phyloP scores from a whole-genome alignment of 2,888 invertebrate species.

The Lysandra coridon region DNA sequence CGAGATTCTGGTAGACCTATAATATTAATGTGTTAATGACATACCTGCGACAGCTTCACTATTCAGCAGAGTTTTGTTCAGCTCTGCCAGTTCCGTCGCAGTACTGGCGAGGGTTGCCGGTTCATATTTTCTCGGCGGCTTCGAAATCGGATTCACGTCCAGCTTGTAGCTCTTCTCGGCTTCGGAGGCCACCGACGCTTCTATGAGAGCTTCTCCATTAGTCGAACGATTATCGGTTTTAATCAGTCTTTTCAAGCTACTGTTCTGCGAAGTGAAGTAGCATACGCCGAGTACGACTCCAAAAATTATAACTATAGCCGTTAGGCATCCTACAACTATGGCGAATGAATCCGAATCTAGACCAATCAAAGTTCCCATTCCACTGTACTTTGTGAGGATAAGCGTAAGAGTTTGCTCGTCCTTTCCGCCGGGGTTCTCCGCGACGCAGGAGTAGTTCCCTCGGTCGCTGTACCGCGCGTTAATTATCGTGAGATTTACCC shows the following conservation, averaged over 20 bases:
- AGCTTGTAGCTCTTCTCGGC: conserved; percentile 89
- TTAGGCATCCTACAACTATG: conserved; percentile 73
- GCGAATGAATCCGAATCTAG: conserved; percentile 77
- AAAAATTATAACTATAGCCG: conserved; percentile 72
- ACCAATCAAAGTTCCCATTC: conserved; percentile 66
- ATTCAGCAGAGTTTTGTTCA: conserved; percentile 88
- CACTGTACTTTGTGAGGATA: conserved; percentile 73
- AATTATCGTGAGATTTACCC: conserved; percentile 86
- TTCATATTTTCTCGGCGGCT: conserved; percentile 88
- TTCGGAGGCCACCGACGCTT: conserved; percentile 86
- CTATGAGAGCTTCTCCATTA: conserved; percentile 84
- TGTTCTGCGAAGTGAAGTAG: conserved; percentile 77
- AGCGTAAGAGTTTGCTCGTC: conserved; percentile 88
- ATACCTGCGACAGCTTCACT: conserved; percentile 87
- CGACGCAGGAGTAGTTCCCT: conserved; percentile 89
- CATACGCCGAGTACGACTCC: conserved; percentile 73
- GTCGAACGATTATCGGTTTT: conserved; percentile 82
- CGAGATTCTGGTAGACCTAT: too few species aligned
- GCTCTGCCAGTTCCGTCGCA: conserved; percentile 89
- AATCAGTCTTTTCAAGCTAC: conserved; percentile 80
- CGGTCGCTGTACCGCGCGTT: conserved; percentile 83
- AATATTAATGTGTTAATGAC: conserved; percentile 44
- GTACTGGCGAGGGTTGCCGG: conserved; percentile 82
- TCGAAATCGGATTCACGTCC: conserved; percentile 90
- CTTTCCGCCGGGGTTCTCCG: conserved; percentile 90